These are phyloP conservation scores for Parazoanthus darwini DNA, from an alignment of 92 coral and sea anemone genomes.

Conservation along the genomic window DNA sequence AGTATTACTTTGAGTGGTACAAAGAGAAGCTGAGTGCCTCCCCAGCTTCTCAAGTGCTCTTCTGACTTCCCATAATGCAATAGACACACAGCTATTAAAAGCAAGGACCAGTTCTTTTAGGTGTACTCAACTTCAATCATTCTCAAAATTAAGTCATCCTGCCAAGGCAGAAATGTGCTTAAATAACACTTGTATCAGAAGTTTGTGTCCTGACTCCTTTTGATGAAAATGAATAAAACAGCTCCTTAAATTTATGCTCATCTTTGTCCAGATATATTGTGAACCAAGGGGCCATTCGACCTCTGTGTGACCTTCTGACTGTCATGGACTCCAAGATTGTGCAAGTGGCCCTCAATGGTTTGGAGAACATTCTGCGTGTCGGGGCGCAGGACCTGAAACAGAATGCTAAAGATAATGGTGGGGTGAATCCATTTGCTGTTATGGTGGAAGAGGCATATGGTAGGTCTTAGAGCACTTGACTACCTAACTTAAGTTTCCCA, in stretches of 20 bases:
- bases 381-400: conserved; percentile 67
- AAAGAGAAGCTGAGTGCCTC: too few species aligned
- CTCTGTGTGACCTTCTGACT: conserved; percentile 90
- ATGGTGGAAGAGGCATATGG: conserved; percentile 97
- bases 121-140: too few species aligned
- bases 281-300: conserved; percentile 90
- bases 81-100: too few species aligned
- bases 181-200: too few species aligned
- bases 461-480: conserved; percentile 39
- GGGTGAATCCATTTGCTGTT: conserved; percentile 81
- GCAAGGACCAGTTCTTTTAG: too few species aligned
- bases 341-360: conserved; percentile 92
- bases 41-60: too few species aligned
- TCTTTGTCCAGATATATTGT: conserved; percentile 77
- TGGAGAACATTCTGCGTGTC: conserved; percentile 88
- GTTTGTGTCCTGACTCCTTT: too few species aligned
- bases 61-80: too few species aligned
- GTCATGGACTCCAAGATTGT: conserved; percentile 95
- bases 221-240: not conserved
- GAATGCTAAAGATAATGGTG: conserved; percentile 60
- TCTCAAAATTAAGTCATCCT: too few species aligned
- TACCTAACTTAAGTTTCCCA: not conserved
- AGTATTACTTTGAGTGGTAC: too few species aligned
- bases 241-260: not conserved
- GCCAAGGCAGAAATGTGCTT: too few species aligned